Evolutionary conservation across 2,113 vertebrate genomes (phyloP).

Genomic region (Thunnus maccoyii): DNA sequence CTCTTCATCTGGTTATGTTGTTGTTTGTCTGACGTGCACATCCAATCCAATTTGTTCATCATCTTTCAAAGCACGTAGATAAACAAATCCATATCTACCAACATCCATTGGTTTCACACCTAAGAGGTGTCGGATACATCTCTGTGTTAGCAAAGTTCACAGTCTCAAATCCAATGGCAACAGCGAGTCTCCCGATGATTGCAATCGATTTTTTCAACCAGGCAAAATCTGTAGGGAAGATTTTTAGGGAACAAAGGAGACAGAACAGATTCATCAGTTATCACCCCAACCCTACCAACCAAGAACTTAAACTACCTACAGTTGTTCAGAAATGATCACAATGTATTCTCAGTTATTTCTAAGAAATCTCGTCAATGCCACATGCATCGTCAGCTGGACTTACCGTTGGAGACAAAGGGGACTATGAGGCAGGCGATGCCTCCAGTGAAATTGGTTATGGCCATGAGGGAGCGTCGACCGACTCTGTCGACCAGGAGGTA

Average conservation of each 20-base stretch:
- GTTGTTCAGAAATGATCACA: no score
- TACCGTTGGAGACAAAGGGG: slow-evolving; percentile 21
- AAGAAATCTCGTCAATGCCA: no score
- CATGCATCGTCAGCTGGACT: not conserved
- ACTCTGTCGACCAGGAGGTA: slow-evolving; percentile 88
- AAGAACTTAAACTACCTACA: not conserved
- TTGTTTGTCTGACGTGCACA: not conserved
- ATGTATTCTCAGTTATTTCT: no score
- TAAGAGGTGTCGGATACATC: slow-evolving; percentile 62
- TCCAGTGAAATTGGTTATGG: slow-evolving; percentile 24
- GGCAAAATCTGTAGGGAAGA: not conserved
- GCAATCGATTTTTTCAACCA: slow-evolving; percentile 26
- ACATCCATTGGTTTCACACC: slow-evolving; percentile 28
- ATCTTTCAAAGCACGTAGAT: not conserved
- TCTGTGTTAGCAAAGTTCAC: slow-evolving; percentile 67
- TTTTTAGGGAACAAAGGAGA: not conserved
- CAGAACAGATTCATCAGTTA: not conserved
- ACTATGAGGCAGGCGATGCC: slow-evolving; percentile 20
- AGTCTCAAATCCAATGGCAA: slow-evolving; percentile 56
- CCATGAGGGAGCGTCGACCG: slow-evolving; percentile 85
- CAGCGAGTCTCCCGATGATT: slow-evolving; percentile 82
- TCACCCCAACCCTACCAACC: no score
- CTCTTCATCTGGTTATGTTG: not conserved
- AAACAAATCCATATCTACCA: not conserved
- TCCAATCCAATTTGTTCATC: not conserved